phyloP scores from a whole-genome alignment of 2,113 vertebrate genomes.

The Anser cygnoides region DNA sequence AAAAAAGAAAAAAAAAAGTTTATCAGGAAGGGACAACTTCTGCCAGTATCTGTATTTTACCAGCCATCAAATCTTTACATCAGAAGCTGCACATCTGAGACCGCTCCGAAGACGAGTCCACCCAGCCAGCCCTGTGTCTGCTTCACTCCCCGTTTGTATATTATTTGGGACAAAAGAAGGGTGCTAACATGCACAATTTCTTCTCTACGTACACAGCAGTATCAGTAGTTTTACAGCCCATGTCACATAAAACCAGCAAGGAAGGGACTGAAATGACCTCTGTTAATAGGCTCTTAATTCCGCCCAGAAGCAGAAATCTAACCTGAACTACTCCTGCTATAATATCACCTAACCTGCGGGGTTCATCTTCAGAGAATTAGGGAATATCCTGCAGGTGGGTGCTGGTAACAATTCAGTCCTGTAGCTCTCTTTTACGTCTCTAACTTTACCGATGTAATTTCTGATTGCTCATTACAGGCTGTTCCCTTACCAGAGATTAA shows the following conservation, averaged over 20 bases:
- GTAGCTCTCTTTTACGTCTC: not conserved
- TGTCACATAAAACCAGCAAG: not conserved
- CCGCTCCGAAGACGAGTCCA: not conserved
- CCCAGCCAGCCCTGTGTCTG: not conserved
- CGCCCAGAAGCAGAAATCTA: not conserved
- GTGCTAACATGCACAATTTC: not conserved
- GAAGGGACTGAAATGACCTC: not conserved
- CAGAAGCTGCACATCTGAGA: not conserved
- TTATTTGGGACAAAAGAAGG: not conserved
- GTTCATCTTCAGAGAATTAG: not conserved
- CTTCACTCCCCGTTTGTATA: not conserved
- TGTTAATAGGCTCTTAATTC: not conserved
- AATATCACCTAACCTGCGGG: not conserved
- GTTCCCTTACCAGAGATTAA: not conserved
- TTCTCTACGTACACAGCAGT: not conserved
- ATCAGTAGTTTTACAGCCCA: not conserved
- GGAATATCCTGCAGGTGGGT: not conserved
- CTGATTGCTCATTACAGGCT: not conserved
- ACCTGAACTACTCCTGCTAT: not conserved
- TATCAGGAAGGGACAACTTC: not conserved
- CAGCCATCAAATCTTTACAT: not conserved
- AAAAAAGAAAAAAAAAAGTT: not conserved
- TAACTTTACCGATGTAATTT: not conserved
- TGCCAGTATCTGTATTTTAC: not conserved
- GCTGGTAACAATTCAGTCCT: not conserved